Evolutionary conservation across 2,888 invertebrate genomes (phyloP).

Genomic region (Meiosimyza platycephala): DNA sequence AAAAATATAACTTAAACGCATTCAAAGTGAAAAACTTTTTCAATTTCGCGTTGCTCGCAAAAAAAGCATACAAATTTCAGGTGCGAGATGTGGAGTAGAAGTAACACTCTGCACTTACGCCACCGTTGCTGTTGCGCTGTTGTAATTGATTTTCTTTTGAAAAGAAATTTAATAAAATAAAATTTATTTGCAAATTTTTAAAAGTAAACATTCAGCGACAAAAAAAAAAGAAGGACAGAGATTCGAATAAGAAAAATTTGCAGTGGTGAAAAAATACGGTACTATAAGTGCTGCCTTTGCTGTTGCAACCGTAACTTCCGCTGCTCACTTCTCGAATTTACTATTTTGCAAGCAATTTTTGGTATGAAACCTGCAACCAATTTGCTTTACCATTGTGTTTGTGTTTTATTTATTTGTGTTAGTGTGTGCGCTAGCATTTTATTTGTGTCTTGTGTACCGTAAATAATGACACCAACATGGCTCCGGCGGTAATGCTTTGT

Average conservation of each 20-base stretch:
- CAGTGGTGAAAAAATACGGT: background rate
- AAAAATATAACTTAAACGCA: constrained; percentile 4
- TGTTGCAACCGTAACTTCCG: background rate
- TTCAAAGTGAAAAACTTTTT: constrained; percentile 22
- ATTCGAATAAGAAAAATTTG: background rate
- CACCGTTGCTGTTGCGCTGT: background rate
- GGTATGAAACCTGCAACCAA: background rate
- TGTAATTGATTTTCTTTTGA: background rate
- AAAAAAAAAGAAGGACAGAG: background rate
- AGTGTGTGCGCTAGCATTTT: background rate
- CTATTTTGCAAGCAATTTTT: background rate
- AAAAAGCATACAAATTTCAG: constrained; percentile 4
- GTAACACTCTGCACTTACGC: too few relatives aligned
- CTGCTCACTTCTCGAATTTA: background rate
- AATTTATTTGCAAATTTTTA: background rate
- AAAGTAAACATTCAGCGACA: background rate
- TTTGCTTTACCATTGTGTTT: constrained; percentile 4
- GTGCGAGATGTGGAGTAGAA: background rate
- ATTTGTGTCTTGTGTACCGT: background rate
- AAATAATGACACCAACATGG: background rate
- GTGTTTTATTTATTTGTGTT: too few relatives aligned
- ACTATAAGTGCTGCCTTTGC: background rate
- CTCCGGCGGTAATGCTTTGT: background rate
- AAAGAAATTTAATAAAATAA: background rate
- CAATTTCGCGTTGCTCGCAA: constrained; percentile 8